Evolutionary conservation across 2,797 vertebrate genomes (phyloP).

Genomic region (Sebastes vulpes): DNA sequence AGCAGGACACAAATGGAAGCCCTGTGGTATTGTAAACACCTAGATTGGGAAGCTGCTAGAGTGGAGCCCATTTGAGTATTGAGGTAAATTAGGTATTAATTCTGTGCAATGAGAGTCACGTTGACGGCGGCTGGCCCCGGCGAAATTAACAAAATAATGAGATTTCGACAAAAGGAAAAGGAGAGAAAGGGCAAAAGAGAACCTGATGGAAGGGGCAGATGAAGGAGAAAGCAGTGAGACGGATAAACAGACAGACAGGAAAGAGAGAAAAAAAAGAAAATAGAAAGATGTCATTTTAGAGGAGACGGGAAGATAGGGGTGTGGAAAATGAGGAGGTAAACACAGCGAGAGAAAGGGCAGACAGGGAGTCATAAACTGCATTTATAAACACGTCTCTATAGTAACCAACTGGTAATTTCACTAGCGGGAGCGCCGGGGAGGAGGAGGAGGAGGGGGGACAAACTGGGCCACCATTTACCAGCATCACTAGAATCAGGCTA

Average conservation of each 20-base stretch:
- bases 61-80: conserved; percentile 47
- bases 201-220: conserved; percentile 14
- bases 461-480: conserved; percentile 80
- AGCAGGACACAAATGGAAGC: conserved; percentile 46
- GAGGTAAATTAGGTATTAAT: conserved; percentile 71
- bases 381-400: conserved; percentile 88
- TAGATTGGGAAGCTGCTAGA: conserved; percentile 46
- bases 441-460: conserved; percentile 27
- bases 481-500: conserved; percentile 49
- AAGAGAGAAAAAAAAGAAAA: background rate
- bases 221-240: conserved; percentile 46
- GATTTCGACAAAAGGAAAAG: conserved; percentile 53
- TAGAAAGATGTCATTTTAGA: conserved; percentile 25
- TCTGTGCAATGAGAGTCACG: conserved; percentile 58
- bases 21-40: conserved; percentile 56
- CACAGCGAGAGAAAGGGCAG: conserved; percentile 70
- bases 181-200: conserved; percentile 30
- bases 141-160: conserved; percentile 76
- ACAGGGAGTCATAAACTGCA: conserved; percentile 82
- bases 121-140: conserved; percentile 32
- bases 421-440: conserved; percentile 49
- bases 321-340: conserved; percentile 65
- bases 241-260: conserved; percentile 15
- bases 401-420: conserved; percentile 86
- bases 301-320: conserved; percentile 41